These are phyloP conservation scores for Apoderus coryli DNA, from an alignment of 2,888 invertebrate species.

Conservation along the genomic window DNA sequence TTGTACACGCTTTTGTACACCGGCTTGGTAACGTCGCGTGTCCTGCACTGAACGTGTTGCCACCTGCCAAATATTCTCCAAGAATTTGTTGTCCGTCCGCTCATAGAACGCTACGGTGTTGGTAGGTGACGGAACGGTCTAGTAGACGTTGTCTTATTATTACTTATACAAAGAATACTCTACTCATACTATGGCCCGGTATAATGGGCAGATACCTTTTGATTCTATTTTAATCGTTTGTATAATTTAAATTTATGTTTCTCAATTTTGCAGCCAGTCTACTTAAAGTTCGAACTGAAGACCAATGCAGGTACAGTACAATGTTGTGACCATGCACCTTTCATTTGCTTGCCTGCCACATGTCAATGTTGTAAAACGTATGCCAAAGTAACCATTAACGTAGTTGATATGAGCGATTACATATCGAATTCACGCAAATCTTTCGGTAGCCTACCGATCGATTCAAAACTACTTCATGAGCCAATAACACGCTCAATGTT, in stretches of 20 bases:
- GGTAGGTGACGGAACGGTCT: too few species aligned
- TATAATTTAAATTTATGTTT: conserved; percentile 3
- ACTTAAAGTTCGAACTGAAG: conserved; percentile 54
- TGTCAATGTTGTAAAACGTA: conserved; percentile 34
- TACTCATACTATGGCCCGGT: too few species aligned
- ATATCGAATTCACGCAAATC: conserved; percentile 23
- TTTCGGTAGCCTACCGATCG: conserved; percentile 24
- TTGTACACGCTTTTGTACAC: too few species aligned
- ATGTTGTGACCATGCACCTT: conserved; percentile 38
- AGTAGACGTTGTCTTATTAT: too few species aligned
- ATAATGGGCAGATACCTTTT: too few species aligned
- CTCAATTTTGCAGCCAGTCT: conserved; percentile 56
- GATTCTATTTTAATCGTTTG: too few species aligned
- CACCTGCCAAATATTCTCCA: not conserved
- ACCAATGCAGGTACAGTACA: conserved; percentile 62
- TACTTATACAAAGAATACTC: too few species aligned
- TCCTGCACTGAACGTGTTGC: too few species aligned
- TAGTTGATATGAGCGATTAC: conserved; percentile 30
- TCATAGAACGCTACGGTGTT: too few species aligned
- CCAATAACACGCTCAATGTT: conserved; percentile 34
- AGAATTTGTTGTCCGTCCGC: not conserved
- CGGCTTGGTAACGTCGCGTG: too few species aligned
- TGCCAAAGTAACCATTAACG: conserved; percentile 32
- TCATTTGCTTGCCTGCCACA: conserved; percentile 35
- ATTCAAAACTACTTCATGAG: conserved; percentile 38